Conservation (phyloP, 92 coral and sea anemone genomes). For the Paragorgia papillata region DNA sequence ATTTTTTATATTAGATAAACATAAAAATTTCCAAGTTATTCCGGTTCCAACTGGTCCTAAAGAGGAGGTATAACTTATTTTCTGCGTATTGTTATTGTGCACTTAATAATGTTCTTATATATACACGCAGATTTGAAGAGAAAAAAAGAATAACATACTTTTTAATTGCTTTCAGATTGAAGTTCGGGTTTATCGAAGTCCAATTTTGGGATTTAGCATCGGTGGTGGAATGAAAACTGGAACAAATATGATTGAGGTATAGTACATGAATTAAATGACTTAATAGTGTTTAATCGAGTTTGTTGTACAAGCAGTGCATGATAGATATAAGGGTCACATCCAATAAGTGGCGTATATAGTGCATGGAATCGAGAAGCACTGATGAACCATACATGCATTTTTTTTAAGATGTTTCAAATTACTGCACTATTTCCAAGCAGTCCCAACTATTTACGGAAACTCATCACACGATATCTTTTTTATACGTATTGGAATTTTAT, state of each 20-base stretch:
- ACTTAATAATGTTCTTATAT: neutral
- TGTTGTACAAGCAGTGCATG: neutral
- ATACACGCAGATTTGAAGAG: neutral
- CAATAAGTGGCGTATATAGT: no score
- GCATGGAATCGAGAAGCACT: no score
- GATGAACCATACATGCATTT: no score
- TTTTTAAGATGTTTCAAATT: no score
- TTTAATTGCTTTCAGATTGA: constrained; percentile 49
- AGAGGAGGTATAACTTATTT: constrained; percentile 17
- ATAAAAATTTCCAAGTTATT: neutral
- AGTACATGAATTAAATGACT: constrained; percentile 65
- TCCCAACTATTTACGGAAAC: no score
- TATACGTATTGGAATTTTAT: no score
- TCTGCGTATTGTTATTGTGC: neutral
- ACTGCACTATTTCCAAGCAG: no score
- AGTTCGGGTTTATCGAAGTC: constrained; percentile 84
- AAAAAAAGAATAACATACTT: neutral
- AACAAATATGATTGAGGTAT: constrained; percentile 75
- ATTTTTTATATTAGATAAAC: neutral
- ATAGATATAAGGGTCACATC: no score
- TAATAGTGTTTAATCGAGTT: neutral
- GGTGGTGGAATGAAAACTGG: constrained; percentile 82
- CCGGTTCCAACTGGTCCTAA: constrained; percentile 15
- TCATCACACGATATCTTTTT: no score
- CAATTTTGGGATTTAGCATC: constrained; percentile 89